phyloP scores from a whole-genome alignment of 2,888 invertebrate genomes.

The Ophraella communa region DNA sequence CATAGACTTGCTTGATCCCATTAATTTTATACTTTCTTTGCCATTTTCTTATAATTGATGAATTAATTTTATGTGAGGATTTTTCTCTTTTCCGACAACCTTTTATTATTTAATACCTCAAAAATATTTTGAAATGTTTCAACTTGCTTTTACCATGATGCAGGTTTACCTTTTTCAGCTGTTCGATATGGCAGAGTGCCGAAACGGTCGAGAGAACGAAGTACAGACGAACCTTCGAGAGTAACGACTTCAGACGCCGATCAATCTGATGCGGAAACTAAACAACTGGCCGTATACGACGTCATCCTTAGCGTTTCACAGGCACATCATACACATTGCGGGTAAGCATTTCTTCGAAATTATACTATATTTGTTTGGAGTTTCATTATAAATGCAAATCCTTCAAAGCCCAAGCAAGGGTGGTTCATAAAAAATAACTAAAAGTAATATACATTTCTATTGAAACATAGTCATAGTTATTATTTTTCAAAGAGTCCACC shows the following conservation, averaged over 20 bases:
- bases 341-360: slow-evolving; percentile 46
- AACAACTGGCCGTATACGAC: slow-evolving; percentile 76
- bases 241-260: slow-evolving; percentile 60
- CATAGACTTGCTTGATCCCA: too few relatives aligned
- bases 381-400: too few relatives aligned
- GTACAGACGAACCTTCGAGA: slow-evolving; percentile 63
- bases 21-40: too few relatives aligned
- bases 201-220: slow-evolving; percentile 86
- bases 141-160: not conserved
- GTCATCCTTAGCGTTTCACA: slow-evolving; percentile 79
- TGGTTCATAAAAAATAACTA: too few relatives aligned
- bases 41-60: too few relatives aligned
- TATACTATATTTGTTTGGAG: not conserved
- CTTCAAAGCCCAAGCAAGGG: too few relatives aligned
- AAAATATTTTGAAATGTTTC: slow-evolving; percentile 24
- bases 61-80: too few relatives aligned
- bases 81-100: too few relatives aligned
- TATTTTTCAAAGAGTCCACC: too few relatives aligned
- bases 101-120: not conserved
- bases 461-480: too few relatives aligned
- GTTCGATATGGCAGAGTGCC: slow-evolving; percentile 97
- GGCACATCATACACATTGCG: slow-evolving; percentile 88
- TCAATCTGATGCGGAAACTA: slow-evolving; percentile 58
- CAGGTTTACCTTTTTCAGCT: slow-evolving; percentile 66
- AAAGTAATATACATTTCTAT: too few relatives aligned